Base-by-base conservation (phyloP, 2,888 invertebrate species). In the Pyrrhosoma nymphula region DNA sequence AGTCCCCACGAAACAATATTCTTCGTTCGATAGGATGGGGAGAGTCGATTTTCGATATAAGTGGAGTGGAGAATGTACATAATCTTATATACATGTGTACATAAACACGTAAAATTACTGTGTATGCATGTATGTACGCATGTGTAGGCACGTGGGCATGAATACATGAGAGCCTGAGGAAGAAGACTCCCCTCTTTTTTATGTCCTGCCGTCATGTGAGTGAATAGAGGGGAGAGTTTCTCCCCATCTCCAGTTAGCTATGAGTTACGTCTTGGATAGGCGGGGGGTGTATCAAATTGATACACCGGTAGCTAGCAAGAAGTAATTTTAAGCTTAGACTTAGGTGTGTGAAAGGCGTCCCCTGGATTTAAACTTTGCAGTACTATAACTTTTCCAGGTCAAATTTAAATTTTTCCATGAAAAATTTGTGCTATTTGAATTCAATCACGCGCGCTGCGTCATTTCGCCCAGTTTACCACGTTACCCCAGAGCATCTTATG, bases 1-100 rank as follows among this genome's bases (percentile, higher is more conserved):
- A 20, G 69, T 23, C 69, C 69, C 69, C 69, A n/a, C 69, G 69
- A 69, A 69, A 69, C 69, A 69, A 69, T 69, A 69, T 69, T 69
- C 69, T n/a, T n/a, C n/a, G 69, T 26, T 69, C 69, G 69, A 69
- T 12, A 26, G 69, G 47, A 47, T 47, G 47, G 47, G 47, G 26
- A 69, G 69, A 69, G 69, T 69, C 69, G 69, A 69, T 69, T 69
- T 69, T 26, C 69, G n/a, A 69, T 69, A n/a, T 26, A 69, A 69
- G 69, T n/a, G 26, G 69, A 69, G 69, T 69, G 69, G 69, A n/a
- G 4, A 2, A 69, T 69, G 26, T 69, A 69, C 26, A 60, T 60
- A 47, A 4, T 47, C 47, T 60, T 4, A 14, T 69, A 69, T n/a
- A 69, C 26, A 23, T n/a, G n/a, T 26, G 12, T n/a, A n/a, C n/a